Evolutionary conservation across 2,113 vertebrate genomes (phyloP), one percentile per base, ranked within the genome.

Genomic region (Cavia aperea): DNA sequence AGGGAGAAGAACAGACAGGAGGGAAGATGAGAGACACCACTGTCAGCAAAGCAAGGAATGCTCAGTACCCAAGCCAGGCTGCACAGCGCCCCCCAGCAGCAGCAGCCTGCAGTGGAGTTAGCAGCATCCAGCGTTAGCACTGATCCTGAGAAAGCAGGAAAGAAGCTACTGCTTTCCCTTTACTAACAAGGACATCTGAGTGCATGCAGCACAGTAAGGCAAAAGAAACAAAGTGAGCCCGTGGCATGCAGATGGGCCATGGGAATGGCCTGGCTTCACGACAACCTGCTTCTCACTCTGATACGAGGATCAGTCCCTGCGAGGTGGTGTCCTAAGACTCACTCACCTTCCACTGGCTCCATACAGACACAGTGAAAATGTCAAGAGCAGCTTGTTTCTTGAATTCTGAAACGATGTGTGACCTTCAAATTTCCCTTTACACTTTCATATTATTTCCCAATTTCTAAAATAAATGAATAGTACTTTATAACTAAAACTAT

Each of bases 401-500:
- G 33, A 77, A 60, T 91, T 81, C 65, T 86, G 56, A 49, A 36
- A 81, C n/a, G 46, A 62, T 56, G 36, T 68, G 6, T 78, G 29
- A 60, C 46, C 33, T 83, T 93, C 83, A 56, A 36, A 66, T 68
- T 90, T 56, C 77, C 51, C 65, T 87, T 66, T 82, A 51, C 6
- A 36, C 66, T 81, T 51, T 56, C 70, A 21, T n/a, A 54, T 72
- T 51, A 43, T 83, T 88, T 63, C 56, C n/a, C 70, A 86, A 12
- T 92, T 81, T 81, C 81, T 86, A 66, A 93, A 66, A 46, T 86
- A 86, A 86, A 72, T 7, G 62, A 56, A 46, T 89, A 36, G 39
- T 75, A 75, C 66, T 82, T 92, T 70, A 54, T 62, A 77, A 83
- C 21, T 77, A 12, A 62, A 60, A 68, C 54, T 31, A 78, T n/a